Conservation (phyloP, 35 echinoderm and acorn worm genomes). For the Lytechinus pictus region DNA sequence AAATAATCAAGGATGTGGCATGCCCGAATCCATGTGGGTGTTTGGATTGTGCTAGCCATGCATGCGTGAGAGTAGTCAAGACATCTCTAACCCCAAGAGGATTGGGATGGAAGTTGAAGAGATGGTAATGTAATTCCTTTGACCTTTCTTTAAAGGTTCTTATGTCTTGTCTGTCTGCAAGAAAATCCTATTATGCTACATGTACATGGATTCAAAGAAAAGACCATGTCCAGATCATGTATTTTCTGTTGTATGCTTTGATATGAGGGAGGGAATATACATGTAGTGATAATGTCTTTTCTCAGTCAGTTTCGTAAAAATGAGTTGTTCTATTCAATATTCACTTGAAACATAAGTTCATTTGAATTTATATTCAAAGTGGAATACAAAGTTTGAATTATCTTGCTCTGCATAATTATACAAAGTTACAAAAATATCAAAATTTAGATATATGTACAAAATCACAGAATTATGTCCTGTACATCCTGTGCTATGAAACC, state of each 20-base stretch:
- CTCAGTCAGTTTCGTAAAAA: not conserved
- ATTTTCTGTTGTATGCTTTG: not conserved
- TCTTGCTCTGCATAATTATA: no score
- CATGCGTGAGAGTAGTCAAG: not conserved
- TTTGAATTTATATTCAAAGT: no score
- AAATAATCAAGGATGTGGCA: not conserved
- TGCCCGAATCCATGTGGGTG: not conserved
- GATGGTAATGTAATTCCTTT: constrained; percentile 12
- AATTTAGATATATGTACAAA: no score
- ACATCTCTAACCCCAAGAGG: not conserved
- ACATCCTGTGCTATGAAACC: no score
- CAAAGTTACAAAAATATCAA: no score
- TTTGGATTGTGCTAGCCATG: not conserved
- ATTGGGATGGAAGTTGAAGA: not conserved
- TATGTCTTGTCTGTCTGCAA: not conserved
- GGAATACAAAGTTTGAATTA: no score
- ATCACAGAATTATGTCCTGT: no score
- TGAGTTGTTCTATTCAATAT: not conserved
- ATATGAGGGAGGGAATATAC: not conserved
- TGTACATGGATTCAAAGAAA: not conserved
- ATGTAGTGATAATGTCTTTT: not conserved
- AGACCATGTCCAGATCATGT: not conserved
- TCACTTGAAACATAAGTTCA: not conserved
- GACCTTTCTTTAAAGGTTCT: constrained; percentile 10
- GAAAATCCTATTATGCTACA: not conserved